Evolutionary conservation across 2,888 invertebrate species (phyloP), one percentile per base, ranked within the genome.

Genomic region (Drosophila anomalata): DNA sequence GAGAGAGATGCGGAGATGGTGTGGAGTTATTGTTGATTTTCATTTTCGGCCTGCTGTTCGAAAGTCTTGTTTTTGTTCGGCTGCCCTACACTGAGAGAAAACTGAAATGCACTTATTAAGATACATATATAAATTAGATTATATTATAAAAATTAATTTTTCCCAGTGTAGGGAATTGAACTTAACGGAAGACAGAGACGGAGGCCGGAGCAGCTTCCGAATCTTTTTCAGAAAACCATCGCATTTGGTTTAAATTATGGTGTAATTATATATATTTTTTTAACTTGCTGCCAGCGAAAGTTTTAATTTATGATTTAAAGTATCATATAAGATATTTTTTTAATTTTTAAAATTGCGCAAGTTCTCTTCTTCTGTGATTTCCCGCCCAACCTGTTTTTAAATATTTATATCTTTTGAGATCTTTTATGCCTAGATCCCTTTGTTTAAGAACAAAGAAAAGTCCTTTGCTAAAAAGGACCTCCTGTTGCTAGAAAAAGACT

Each of bases 211-310:
- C 41, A 52, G 50, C 48, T 54, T 63, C 53, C 48, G 33, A 68
- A 36, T 46, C 12, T 56, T 33, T 51, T 22, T 56, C 17, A 12
- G n/a, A 61, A 47, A 47, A 20, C 29, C 33, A 17, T 63, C 4
- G 11, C 29, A 39, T 24, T 6, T 31, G 46, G 20, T 47, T 41
- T 56, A 51, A 67, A 31, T 58, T 60, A 53, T 24, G 11, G 26
- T 26, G 17, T 17, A 17, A 17, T 26, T 48, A 2, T 41, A 17
- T 41, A 1, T 42, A 9, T 26, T 2, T 17, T 44, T 26, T n/a
- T n/a, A n/a, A n/a, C n/a, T n/a, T n/a, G n/a, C 24, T 39, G 55
- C 6, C 52, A 57, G 69, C 17, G 75, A 78, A 78, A 80, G 70
- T 73, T 33, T 9, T 22, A 51, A 80, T 78, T 77, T 71, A 66